Base-by-base conservation (phyloP, 2,888 invertebrate species). In the Drosophila mimica region DNA sequence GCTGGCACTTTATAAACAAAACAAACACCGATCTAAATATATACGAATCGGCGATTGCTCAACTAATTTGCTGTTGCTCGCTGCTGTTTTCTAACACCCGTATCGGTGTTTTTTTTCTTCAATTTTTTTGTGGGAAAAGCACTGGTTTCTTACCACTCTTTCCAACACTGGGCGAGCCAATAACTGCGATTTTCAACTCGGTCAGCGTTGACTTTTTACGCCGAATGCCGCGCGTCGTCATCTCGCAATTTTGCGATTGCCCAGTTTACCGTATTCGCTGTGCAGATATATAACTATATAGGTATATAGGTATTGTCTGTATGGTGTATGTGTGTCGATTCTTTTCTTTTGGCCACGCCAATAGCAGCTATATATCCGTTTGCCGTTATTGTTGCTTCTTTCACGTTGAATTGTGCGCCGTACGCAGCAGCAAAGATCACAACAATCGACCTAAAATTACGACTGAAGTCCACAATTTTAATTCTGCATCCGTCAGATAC, bases 101-200 rank as follows among this genome's bases (percentile, higher is more conserved):
- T 36, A 60, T 68, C 20, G 20, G 15, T 11, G 28, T 57, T 36
- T 25, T 49, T 17, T 46, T 49, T 36, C 51, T 62, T 52, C 9
- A 34, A 13, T 13, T 51, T 48, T 57, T 54, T 40, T 31, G 11
- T 49, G 53, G 52, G 36, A 69, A 48, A 46, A 31, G 53, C 51
- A 25, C 28, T 11, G 38, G 15, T 9, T 28, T 49, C 89, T 88
- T 95, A 98, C 98, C 98, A 93, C 97, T 98, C 94, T 98, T 98
- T 74, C 98, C 98, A 79, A 98, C 98, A 77, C 96, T 96, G 20
- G 97, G 97, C 67, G 97, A 97, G 66, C 98, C 98, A 81, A 98
- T 94, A 83, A 98, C 97, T 49, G 97, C 97, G 88, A 98, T 96
- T 94, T 98, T 98, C 81, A 98, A 96, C 94, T 98, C 98, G 73